A percentile compares a stretch with the other conserved stretches of the same genome.
phyloP scores from a whole-genome alignment of 2,888 invertebrate species.

The Synergus laeviventris region DNA sequence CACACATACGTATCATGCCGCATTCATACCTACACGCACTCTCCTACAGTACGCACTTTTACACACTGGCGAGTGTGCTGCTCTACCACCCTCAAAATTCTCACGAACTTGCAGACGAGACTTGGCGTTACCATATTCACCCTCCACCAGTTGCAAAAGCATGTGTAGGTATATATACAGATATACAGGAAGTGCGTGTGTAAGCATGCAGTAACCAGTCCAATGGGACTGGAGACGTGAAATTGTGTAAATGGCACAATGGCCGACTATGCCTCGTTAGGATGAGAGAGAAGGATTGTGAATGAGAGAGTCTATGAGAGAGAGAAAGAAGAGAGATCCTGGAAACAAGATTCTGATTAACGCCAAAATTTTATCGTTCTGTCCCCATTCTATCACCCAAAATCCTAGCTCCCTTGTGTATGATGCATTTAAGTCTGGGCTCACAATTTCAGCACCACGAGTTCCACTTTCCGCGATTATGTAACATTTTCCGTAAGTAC shows the following conservation, averaged over 20 bases:
- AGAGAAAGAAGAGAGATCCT: conserved; percentile 42
- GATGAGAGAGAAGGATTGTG: conserved; percentile 11
- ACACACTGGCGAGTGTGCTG: conserved; percentile 13
- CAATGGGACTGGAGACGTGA: conserved; percentile 66
- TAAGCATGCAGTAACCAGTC: conserved; percentile 49
- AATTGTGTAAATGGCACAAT: conserved; percentile 69
- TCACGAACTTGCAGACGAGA: conserved; percentile 1
- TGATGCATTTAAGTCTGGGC: neutral
- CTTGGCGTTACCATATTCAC: conserved; percentile 11
- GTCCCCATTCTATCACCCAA: neutral
- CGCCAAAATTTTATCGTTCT: neutral
- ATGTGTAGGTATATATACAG: conserved; percentile 9
- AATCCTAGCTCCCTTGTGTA: neutral
- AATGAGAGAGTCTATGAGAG: neutral
- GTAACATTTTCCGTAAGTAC: neutral
- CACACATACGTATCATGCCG: neutral
- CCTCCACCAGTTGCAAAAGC: neutral
- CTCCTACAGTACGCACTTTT: conserved; percentile 16
- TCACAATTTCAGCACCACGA: neutral
- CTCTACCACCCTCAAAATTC: neutral
- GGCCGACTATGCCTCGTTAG: conserved; percentile 66
- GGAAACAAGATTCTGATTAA: conserved; percentile 20
- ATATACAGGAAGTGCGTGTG: conserved; percentile 41
- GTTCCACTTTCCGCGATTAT: neutral
- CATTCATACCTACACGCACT: neutral